Evolutionary conservation across 2,888 invertebrate species (phyloP).

Genomic region (Spodoptera exigua): DNA sequence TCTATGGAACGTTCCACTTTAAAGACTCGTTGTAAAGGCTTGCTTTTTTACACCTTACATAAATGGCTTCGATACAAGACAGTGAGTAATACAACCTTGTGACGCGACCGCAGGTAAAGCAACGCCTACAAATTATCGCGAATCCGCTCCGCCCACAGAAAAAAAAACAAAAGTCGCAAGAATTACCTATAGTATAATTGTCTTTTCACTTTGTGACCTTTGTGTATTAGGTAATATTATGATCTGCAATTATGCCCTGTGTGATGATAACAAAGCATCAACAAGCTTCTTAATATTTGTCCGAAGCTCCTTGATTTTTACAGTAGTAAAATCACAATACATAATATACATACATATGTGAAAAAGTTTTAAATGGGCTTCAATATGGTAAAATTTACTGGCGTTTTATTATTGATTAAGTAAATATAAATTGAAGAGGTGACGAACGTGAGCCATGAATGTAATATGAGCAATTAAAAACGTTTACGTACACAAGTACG

Average conservation of each 20-base stretch:
- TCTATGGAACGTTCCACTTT: conserved; percentile 17
- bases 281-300: no score
- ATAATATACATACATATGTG: no score
- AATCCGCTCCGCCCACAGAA: conserved; percentile 85
- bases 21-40: conserved; percentile 24
- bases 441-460: conserved; percentile 48
- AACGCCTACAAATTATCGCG: conserved; percentile 82
- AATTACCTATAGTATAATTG: conserved; percentile 69
- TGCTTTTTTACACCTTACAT: conserved; percentile 49
- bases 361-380: no score
- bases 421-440: background rate
- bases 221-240: no score
- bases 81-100: conserved; percentile 82
- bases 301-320: no score
- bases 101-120: conserved; percentile 65
- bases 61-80: conserved; percentile 58
- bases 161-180: conserved; percentile 64
- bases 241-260: no score
- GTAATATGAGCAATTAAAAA: conserved; percentile 60
- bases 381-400: background rate
- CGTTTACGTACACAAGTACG: conserved; percentile 49
- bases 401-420: background rate
- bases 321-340: no score
- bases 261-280: no score
- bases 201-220: conserved; percentile 33